These are phyloP conservation scores for Paratrypauchen microcephalus DNA, from an alignment of 2,797 vertebrate genomes.

Conservation along the genomic window DNA sequence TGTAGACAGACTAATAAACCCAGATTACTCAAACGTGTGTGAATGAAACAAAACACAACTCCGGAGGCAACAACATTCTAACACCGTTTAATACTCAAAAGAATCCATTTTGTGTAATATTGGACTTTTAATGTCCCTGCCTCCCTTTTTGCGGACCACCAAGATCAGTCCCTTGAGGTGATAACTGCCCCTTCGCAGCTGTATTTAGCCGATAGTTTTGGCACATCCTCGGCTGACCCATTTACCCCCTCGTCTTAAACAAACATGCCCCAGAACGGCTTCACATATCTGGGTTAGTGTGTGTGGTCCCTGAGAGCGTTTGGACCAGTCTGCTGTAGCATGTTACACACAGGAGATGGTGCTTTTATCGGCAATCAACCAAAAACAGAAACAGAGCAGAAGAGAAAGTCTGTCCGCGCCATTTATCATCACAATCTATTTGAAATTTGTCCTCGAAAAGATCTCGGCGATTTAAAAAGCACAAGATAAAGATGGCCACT, in stretches of 20 bases:
- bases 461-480: not conserved
- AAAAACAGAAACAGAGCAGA: conserved; percentile 14
- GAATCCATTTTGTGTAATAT: too few species aligned
- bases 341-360: not conserved
- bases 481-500: not conserved
- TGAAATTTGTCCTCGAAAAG: not conserved
- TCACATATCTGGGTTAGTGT: conserved; percentile 12
- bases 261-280: conserved; percentile 23
- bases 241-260: conserved; percentile 20
- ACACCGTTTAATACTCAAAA: too few species aligned
- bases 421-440: conserved; percentile 14
- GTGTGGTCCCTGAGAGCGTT: not conserved
- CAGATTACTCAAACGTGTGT: too few species aligned
- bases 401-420: conserved; percentile 1
- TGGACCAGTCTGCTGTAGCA: conserved; percentile 17
- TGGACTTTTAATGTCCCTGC: not conserved
- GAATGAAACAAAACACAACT: too few species aligned
- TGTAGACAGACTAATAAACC: too few species aligned
- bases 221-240: conserved; percentile 13
- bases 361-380: not conserved
- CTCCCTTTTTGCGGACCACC: not conserved
- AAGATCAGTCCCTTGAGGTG: not conserved
- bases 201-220: conserved; percentile 8
- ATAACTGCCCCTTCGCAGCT: not conserved
- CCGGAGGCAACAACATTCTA: too few species aligned